Base-by-base conservation (phyloP, 2,797 vertebrate genomes). In the Labroides dimidiatus region DNA sequence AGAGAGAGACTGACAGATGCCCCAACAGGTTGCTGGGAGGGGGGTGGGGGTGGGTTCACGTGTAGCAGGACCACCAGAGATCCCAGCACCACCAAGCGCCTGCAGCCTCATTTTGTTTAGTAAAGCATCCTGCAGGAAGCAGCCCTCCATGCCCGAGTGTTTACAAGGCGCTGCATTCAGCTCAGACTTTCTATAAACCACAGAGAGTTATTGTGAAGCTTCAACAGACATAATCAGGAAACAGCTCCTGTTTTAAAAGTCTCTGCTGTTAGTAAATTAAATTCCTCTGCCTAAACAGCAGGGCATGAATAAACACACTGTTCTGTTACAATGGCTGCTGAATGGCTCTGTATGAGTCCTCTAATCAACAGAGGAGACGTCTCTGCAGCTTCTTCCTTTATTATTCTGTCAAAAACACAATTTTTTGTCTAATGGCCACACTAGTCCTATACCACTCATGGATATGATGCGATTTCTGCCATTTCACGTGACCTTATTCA, bases 1-100 rank as follows among this genome's bases (percentile, higher is more conserved):
- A 65, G 52, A 24, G 47, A 50, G 66, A 64, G 52, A 60, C n/a
- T 69, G 64, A 64, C 74, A 85, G 78, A 78, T 52, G 66, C 68
- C 30, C 1, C 12, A 17, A 53, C 55, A 62, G 64, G 36, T 51
- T 3, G 24, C 24, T 6, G 3, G 24, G 24, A 27, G 10, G 44
- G 52, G 50, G 20, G 19, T 41, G 24, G 24, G 6, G 10, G 44
- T 48, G 50, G 20, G 19, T 41, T 59, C 53, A 48, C 20, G 12
- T 60, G 63, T 56, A 48, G 27, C 47, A 27, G 37, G 20, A 3
- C 45, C 30, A 65, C 51, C 3, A 50, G 45, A 64, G 36, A 65
- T 57, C 59, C 53, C 33, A 16, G 10, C 44, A 14, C 20, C 6
- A 39, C 9, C 12, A 39, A 11, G 1, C 5, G 30, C 20, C 43